A percentile compares a stretch with the other conserved stretches of the same genome.
These are phyloP conservation scores for Heliconius ismenius DNA, from an alignment of 2,888 invertebrate genomes.

Conservation along the genomic window DNA sequence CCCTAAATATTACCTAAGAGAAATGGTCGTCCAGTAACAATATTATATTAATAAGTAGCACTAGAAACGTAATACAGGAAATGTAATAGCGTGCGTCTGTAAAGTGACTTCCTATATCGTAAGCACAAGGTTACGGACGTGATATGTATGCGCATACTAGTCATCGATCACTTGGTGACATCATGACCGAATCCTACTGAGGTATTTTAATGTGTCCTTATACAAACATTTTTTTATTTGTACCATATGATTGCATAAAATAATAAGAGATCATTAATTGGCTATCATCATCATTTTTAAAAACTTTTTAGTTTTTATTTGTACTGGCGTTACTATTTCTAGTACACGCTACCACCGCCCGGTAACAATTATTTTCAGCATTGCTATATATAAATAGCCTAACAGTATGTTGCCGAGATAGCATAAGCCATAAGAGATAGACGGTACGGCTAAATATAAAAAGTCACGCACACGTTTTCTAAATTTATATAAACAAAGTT, in stretches of 20 bases:
- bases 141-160: slow-evolving; percentile 49
- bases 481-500: not conserved
- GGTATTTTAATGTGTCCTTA: not conserved
- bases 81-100: slow-evolving; percentile 37
- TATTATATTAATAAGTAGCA: not conserved
- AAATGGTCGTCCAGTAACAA: not conserved
- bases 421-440: slow-evolving; percentile 14
- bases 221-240: not conserved
- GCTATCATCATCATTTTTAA: not conserved
- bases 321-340: slow-evolving; percentile 29
- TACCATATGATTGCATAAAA: not conserved
- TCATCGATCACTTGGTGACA: slow-evolving; percentile 50
- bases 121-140: slow-evolving; percentile 52
- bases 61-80: slow-evolving; percentile 27
- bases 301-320: slow-evolving; percentile 13
- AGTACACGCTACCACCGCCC: slow-evolving; percentile 32
- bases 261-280: not conserved
- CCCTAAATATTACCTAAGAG: not conserved
- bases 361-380: slow-evolving; percentile 41
- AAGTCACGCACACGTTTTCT: not conserved
- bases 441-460: slow-evolving; percentile 11
- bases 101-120: slow-evolving; percentile 45
- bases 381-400: slow-evolving; percentile 37
- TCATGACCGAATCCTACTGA: slow-evolving; percentile 44
- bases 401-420: slow-evolving; percentile 28